Evolutionary conservation across 2,797 vertebrate species (phyloP).

Genomic region (Halcyon chelicuti): DNA sequence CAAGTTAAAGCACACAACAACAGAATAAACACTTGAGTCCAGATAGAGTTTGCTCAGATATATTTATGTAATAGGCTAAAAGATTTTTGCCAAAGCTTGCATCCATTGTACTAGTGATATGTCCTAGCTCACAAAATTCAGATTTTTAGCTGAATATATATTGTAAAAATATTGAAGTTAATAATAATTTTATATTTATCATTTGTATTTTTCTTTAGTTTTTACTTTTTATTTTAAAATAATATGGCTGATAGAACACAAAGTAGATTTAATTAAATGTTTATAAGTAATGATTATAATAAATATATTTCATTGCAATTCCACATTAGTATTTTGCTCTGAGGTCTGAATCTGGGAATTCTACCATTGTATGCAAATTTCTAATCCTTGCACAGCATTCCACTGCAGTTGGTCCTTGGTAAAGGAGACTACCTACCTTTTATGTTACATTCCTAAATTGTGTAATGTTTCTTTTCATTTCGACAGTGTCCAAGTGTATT

Average conservation of each 20-base stretch:
- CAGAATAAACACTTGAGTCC: neutral
- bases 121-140: neutral
- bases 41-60: neutral
- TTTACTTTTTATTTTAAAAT: neutral
- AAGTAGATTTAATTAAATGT: neutral
- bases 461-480: neutral
- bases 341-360: neutral
- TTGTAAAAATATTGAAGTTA: neutral
- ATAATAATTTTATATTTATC: neutral
- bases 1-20: neutral
- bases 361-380: neutral
- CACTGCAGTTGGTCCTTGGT: neutral
- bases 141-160: neutral
- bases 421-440: neutral
- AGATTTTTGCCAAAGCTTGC: neutral
- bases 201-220: neutral
- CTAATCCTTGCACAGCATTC: neutral
- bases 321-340: neutral
- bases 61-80: neutral
- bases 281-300: neutral
- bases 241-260: neutral
- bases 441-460: neutral
- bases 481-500: neutral
- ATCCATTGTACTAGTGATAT: neutral
- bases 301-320: neutral